phyloP scores from a whole-genome alignment of 1,140 invertebrate genomes.

The Drosophila rhopaloa region DNA sequence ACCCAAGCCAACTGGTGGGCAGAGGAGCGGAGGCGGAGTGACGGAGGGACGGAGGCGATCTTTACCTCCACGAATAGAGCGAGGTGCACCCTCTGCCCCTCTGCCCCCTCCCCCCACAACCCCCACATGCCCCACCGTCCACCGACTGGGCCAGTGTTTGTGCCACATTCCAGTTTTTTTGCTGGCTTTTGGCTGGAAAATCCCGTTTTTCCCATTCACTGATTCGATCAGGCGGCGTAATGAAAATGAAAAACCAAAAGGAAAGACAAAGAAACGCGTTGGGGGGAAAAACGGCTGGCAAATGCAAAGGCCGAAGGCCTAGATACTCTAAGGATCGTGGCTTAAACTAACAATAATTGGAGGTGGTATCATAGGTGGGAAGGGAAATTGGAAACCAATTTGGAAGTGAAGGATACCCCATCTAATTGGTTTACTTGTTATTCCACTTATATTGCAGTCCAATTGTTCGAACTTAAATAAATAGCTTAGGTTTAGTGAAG shows the following conservation, averaged over 20 bases:
- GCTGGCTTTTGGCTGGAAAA: constrained; percentile 59
- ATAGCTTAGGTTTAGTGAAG: too few species aligned
- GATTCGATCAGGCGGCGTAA: constrained; percentile 75
- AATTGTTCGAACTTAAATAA: too few species aligned
- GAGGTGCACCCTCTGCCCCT: constrained; percentile 15
- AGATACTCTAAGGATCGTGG: constrained; percentile 4
- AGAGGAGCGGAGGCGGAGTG: not conserved
- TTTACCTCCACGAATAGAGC: constrained; percentile 68
- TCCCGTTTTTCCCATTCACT: constrained; percentile 80
- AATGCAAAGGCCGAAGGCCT: not conserved
- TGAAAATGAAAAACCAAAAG: constrained; percentile 64
- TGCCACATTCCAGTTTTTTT: constrained; percentile 77
- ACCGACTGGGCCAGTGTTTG: constrained; percentile 32
- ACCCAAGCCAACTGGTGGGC: constrained; percentile 32
- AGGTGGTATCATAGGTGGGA: too few species aligned
- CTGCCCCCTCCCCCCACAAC: not conserved
- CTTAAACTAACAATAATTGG: too few species aligned
- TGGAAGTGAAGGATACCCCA: too few species aligned
- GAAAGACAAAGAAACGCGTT: not conserved
- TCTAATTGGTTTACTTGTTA: too few species aligned
- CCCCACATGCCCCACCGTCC: not conserved
- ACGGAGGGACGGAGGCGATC: constrained; percentile 62
- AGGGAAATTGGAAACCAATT: too few species aligned
- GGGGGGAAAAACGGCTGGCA: not conserved
- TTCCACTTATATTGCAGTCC: too few species aligned